phyloP scores from a whole-genome alignment of 2,888 invertebrate species.

The Drosophila acutilabella region DNA sequence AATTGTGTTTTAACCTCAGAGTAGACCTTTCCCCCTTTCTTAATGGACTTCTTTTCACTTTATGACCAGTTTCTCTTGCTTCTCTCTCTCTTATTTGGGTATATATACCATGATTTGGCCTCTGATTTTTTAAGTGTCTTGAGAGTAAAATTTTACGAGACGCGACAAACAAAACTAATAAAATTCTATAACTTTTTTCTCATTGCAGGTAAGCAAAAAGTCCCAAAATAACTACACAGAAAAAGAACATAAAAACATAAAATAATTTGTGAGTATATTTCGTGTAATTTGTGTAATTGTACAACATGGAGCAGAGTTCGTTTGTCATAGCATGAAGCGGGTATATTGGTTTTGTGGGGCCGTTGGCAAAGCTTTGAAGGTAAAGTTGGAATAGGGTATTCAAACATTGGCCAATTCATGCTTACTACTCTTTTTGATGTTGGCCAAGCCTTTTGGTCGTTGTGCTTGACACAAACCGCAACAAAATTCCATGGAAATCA shows the following conservation, averaged over 20 bases:
- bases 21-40: conserved; percentile 27
- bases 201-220: conserved; percentile 69
- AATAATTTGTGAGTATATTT: conserved; percentile 51
- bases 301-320: conserved; percentile 13
- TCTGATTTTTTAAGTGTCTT: conserved; percentile 14
- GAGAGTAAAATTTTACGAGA: conserved; percentile 43
- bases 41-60: conserved; percentile 48
- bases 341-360: not conserved
- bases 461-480: conserved; percentile 39
- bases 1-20: conserved; percentile 4
- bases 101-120: conserved; percentile 18
- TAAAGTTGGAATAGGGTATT: not conserved
- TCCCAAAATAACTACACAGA: conserved; percentile 25
- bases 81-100: not conserved
- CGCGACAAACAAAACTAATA: conserved; percentile 41
- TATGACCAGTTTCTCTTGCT: conserved; percentile 27
- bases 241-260: conserved; percentile 21
- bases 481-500: conserved; percentile 46
- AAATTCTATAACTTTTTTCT: conserved; percentile 55
- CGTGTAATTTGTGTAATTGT: conserved; percentile 39
- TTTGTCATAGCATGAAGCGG: not conserved
- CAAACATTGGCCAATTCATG: not conserved
- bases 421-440: conserved; percentile 16
- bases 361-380: not conserved
- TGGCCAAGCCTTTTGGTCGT: conserved; percentile 40